phyloP scores from a whole-genome alignment of 2,888 invertebrate genomes.

The Stenodera caucasica region DNA sequence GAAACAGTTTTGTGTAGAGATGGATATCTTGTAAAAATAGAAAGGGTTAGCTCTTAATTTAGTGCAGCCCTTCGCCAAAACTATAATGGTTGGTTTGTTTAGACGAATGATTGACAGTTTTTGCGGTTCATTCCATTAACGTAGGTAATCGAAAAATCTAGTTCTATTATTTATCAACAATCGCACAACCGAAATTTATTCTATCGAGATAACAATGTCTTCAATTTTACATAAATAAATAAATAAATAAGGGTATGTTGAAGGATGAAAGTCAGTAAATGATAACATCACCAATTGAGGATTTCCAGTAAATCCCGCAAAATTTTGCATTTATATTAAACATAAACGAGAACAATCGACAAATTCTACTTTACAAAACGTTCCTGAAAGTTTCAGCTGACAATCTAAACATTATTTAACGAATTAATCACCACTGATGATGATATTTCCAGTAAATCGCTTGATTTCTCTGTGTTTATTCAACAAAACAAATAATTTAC shows the following conservation, averaged over 20 bases:
- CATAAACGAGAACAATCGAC: too few relatives aligned
- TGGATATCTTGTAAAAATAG: background rate
- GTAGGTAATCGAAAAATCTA: constrained; percentile 1
- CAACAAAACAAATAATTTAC: background rate
- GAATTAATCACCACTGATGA: background rate
- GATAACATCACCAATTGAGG: too few relatives aligned
- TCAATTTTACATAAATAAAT: too few relatives aligned
- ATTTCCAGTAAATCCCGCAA: too few relatives aligned
- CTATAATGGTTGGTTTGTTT: background rate
- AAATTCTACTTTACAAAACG: too few relatives aligned
- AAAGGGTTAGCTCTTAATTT: background rate
- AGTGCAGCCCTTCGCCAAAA: background rate
- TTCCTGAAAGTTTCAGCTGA: background rate
- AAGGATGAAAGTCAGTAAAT: too few relatives aligned
- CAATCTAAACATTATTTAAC: background rate
- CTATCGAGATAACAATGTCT: too few relatives aligned
- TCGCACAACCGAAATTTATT: too few relatives aligned
- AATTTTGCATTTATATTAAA: too few relatives aligned
- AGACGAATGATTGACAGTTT: constrained; percentile 8
- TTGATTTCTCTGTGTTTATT: background rate
- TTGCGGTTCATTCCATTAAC: constrained; percentile 9
- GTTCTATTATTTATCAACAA: constrained; percentile 3
- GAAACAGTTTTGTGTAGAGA: background rate
- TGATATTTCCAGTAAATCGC: background rate
- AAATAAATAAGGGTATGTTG: too few relatives aligned